phyloP scores from a whole-genome alignment of 1,140 invertebrate genomes.

The Zaprionus taronus region DNA sequence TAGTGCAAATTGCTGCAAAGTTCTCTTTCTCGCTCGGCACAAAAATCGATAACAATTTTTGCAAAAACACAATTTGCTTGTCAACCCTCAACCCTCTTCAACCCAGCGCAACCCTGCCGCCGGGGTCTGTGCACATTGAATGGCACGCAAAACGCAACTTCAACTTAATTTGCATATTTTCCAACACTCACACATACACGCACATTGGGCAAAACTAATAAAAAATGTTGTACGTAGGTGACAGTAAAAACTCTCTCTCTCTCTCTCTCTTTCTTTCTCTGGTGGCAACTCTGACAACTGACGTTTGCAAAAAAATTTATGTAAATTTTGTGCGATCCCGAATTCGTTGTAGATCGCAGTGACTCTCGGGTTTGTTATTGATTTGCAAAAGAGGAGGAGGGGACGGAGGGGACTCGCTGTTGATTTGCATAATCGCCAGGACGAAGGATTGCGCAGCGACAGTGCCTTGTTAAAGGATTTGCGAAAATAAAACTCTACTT shows the following conservation, averaged over 20 bases:
- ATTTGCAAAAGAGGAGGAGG: slow-evolving; percentile 46
- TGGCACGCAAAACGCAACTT: slow-evolving; percentile 68
- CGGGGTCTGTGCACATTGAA: slow-evolving; percentile 5
- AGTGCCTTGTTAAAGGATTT: slow-evolving; percentile 77
- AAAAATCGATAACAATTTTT: slow-evolving; percentile 53
- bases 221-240: slow-evolving; percentile 66
- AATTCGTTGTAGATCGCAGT: slow-evolving; percentile 26
- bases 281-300: slow-evolving; percentile 6
- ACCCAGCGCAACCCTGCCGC: not conserved
- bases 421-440: slow-evolving; percentile 75
- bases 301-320: slow-evolving; percentile 56
- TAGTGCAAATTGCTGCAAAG: slow-evolving; percentile 11
- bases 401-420: slow-evolving; percentile 44
- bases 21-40: not conserved
- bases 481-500: slow-evolving; percentile 62
- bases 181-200: slow-evolving; percentile 53
- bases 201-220: slow-evolving; percentile 74
- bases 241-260: slow-evolving; percentile 25
- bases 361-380: slow-evolving; percentile 64
- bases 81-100: slow-evolving; percentile 65
- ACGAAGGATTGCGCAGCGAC: slow-evolving; percentile 31
- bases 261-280: no score
- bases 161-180: slow-evolving; percentile 81
- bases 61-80: slow-evolving; percentile 52
- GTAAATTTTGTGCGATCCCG: slow-evolving; percentile 63